Base-by-base conservation (phyloP, 64 coral and sea anemone species). In the Trachythela sp. region DNA sequence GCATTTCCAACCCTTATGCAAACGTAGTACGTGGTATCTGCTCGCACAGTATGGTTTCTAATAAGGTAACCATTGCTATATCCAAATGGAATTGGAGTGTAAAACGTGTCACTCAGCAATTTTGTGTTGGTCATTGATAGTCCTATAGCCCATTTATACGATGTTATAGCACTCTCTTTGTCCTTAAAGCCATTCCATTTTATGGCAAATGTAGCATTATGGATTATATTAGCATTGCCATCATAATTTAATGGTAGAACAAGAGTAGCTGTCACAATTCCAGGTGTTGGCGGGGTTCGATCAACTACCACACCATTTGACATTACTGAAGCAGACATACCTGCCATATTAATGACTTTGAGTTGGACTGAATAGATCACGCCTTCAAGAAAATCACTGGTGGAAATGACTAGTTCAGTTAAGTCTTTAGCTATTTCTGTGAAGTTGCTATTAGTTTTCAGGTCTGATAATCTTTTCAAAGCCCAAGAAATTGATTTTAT, bases 291-390 rank as follows among this genome's bases (percentile, higher is more conserved):
- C 17, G 86, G 48, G 39, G 96, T 95, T 6, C 91, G 86, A 87
- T 99, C 96, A 41, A 99, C 91, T 11, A 99, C 89, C 13, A 92
- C 91, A 26, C 96, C 96, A 89, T 95, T 91, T n/a, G 96, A 99
- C 11, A 92, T 84, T 3, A 89, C 89, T 29, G 32, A 85, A 26
- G 93, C 95, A 13, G 40, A 84, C 15, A 93, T 70, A 7, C 91
- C 89, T 24, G 96, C 96, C 5, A 85, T 91, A 70, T 99, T 99
- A 3, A 54, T 89, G 24, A 89, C 91, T 13, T 77, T 58, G 2
- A 99, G 77, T 27, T 64, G 80, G 3, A 99, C 86, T 32, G 91
- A 95, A 38, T 99, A 99, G 8, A 93, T 99, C 35, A 58, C 48
- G 2, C 96, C 88, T 40, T 17, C 36, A 99, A 42, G 37, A 54